Evolutionary conservation across 2,797 vertebrate species (phyloP), one percentile per base, ranked within the genome.

Genomic region (Dendrocincla tyrannina): DNA sequence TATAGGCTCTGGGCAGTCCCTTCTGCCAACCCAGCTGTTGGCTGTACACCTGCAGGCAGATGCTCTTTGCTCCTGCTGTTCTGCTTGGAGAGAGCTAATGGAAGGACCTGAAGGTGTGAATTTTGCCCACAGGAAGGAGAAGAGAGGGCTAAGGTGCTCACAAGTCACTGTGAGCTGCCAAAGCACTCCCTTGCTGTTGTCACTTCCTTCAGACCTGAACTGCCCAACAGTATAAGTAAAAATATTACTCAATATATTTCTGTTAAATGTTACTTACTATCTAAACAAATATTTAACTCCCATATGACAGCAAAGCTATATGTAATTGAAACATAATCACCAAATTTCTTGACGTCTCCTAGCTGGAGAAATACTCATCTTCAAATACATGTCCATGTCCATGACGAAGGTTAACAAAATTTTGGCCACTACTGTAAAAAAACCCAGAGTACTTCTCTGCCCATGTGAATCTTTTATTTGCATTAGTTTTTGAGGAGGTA

Each of bases 61-160:
- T 42, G 23, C 16, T 62, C 25, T 69, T 58, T 37, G n/a, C 52
- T 83, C 12, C 55, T 4, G 0, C n/a, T 83, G 17, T 35, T 77
- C 41, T 49, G 63, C 37, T 67, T 47, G 52, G 27, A 72, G n/a
- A 82, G 14, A 82, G 27, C 63, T 44, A 44, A 64, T 3, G 33
- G 46, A 59, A 60, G 62, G 63, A 46, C 13, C 35, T 79, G 55
- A 69, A 67, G 33, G 2, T 6, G 27, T 63, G n/a, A 63, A 32
- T 47, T 50, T 76, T 0, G 0, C 4, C 11, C 16, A 30, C 11
- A 37, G 24, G 46, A 47, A 68, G 52, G 17, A 50, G 24, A 42
- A 52, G 32, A 72, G 10, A 64, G 19, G 19, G 24, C 33, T 27
- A n/a, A 82, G 32, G 53, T 1, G 2, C 23, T 44, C 58, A 5